Conservation (phyloP, 2,888 invertebrate genomes). For the Bembecia ichneumoniformis region DNA sequence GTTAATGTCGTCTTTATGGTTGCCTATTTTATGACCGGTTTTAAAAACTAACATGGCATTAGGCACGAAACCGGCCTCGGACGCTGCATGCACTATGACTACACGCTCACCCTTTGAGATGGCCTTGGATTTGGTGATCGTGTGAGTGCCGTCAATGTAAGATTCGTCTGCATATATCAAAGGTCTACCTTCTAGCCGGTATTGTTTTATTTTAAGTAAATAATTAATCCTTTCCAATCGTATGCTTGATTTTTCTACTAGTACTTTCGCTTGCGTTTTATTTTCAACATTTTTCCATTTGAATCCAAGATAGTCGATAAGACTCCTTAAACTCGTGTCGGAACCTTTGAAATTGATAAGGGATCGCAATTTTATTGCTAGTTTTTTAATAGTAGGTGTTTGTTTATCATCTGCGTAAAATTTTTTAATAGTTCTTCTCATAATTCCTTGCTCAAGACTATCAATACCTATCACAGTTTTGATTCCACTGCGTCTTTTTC, state of each 20-base stretch:
- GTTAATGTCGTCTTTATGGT: slow-evolving; percentile 19
- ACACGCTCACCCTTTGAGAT: slow-evolving; percentile 12
- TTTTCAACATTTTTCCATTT: slow-evolving; percentile 6
- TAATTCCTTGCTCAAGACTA: neutral
- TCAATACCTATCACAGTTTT: neutral
- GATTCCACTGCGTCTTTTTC: neutral
- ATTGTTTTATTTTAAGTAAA: slow-evolving; percentile 7
- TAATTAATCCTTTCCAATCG: slow-evolving; percentile 8
- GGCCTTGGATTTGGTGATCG: slow-evolving; percentile 1
- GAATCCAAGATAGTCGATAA: slow-evolving; percentile 3
- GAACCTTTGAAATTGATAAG: slow-evolving; percentile 4
- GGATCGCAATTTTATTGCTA: neutral
- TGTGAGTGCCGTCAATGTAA: slow-evolving; percentile 9
- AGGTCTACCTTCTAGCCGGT: slow-evolving; percentile 8
- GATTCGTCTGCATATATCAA: slow-evolving; percentile 11
- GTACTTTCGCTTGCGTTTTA: slow-evolving; percentile 1
- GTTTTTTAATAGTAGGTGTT: slow-evolving; percentile 6
- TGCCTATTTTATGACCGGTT: slow-evolving; percentile 10
- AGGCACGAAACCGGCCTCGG: slow-evolving; percentile 13
- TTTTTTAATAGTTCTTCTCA: neutral
- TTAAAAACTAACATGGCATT: slow-evolving; percentile 9
- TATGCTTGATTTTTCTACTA: slow-evolving; percentile 7
- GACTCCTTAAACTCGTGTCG: neutral
- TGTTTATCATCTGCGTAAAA: slow-evolving; percentile 3
- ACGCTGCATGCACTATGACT: slow-evolving; percentile 14